Evolutionary conservation across 2,113 vertebrate genomes (phyloP).

Genomic region (Tursiops truncatus): DNA sequence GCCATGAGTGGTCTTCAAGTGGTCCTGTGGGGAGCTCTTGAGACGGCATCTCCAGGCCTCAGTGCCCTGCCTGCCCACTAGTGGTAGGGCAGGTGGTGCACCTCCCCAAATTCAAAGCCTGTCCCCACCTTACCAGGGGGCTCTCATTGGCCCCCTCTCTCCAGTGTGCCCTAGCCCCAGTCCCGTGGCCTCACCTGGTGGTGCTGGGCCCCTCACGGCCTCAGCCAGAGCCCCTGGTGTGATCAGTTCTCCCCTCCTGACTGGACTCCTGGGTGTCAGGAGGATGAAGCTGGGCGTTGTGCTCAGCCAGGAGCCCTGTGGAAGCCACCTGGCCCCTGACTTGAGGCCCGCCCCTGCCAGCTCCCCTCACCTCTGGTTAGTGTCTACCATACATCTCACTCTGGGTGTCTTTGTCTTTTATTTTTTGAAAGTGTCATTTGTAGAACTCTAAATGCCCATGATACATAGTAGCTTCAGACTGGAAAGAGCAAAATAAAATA

Average conservation of each 20-base stretch:
- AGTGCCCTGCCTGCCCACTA: background rate
- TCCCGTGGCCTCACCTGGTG: background rate
- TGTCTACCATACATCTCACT: constrained; percentile 78
- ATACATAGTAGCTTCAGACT: constrained; percentile 87
- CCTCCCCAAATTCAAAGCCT: background rate
- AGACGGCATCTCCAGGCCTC: constrained; percentile 41
- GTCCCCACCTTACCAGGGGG: background rate
- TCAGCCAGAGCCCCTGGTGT: background rate
- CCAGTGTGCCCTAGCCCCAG: background rate
- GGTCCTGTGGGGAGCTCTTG: constrained; percentile 44
- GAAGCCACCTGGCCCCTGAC: background rate
- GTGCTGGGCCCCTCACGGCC: background rate
- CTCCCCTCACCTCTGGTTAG: background rate
- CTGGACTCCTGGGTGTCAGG: background rate
- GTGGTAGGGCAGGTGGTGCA: constrained; percentile 14
- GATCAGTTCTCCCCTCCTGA: constrained; percentile 82
- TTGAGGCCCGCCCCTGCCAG: background rate
- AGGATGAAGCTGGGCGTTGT: background rate
- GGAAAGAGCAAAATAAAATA: constrained; percentile 87
- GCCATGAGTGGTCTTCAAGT: constrained; percentile 69
- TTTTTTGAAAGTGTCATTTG: constrained; percentile 96
- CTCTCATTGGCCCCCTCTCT: background rate
- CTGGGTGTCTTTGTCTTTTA: constrained; percentile 80
- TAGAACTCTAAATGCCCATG: constrained; percentile 90
- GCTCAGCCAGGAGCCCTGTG: background rate